These are phyloP conservation scores for Anguilla megastoma DNA, from an alignment of 2,797 vertebrate genomes.

Conservation along the genomic window DNA sequence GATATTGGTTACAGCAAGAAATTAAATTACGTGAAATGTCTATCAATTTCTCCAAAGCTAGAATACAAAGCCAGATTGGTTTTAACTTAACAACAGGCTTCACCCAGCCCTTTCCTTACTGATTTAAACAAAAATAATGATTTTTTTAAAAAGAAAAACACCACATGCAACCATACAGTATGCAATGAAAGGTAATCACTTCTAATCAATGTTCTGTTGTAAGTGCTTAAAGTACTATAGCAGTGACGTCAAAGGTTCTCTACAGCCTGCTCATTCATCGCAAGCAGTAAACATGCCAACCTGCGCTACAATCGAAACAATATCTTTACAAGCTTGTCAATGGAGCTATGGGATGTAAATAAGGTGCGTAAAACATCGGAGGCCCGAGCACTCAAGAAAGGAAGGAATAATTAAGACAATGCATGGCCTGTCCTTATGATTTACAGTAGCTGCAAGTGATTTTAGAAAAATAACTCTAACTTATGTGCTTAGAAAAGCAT, in stretches of 20 bases:
- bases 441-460: background rate
- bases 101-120: background rate
- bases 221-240: background rate
- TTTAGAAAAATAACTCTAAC: background rate
- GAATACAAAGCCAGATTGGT: background rate
- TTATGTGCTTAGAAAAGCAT: background rate
- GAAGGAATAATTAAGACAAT: slow-evolving; percentile 1
- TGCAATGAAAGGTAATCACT: background rate
- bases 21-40: background rate
- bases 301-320: background rate
- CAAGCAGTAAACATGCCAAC: background rate
- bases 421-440: background rate
- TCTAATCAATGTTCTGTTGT: background rate
- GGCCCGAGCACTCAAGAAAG: background rate
- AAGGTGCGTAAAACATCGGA: background rate
- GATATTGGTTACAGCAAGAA: background rate
- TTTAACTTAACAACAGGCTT: background rate
- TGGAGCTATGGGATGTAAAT: background rate
- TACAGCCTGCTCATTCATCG: background rate
- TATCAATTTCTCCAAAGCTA: background rate
- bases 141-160: background rate
- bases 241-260: background rate
- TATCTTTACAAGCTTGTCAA: background rate
- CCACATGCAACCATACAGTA: background rate
- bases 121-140: background rate